phyloP scores from a whole-genome alignment of 2,888 invertebrate species.

The Ctenicera cuprea region DNA sequence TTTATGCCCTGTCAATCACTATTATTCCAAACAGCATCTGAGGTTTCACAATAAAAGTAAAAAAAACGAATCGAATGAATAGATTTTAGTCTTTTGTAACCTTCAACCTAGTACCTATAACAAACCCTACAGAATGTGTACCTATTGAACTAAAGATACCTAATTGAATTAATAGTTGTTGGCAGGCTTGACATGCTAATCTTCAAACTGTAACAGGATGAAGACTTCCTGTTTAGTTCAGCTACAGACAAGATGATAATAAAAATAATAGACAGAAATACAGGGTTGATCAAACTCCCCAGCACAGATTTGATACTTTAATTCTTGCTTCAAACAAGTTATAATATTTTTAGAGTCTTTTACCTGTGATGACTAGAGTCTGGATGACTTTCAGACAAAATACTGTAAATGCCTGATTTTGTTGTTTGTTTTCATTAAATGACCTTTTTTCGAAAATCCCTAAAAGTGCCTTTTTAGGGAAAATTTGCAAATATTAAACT shows the following conservation, averaged over 20 bases:
- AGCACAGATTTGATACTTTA: background rate
- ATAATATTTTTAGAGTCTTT: too few relatives aligned
- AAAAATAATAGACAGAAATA: too few relatives aligned
- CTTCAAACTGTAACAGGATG: slow-evolving; percentile 53
- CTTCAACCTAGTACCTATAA: too few relatives aligned
- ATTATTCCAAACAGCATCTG: background rate
- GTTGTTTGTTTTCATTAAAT: too few relatives aligned
- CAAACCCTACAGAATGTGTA: background rate
- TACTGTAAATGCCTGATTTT: too few relatives aligned
- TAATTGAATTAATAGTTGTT: slow-evolving; percentile 11
- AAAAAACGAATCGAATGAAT: background rate
- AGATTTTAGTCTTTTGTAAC: too few relatives aligned
- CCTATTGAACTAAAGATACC: background rate
- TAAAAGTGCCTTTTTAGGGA: too few relatives aligned
- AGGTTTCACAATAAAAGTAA: background rate
- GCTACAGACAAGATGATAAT: slow-evolving; percentile 29
- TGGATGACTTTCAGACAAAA: too few relatives aligned
- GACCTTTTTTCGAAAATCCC: too few relatives aligned
- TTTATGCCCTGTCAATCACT: slow-evolving; percentile 16
- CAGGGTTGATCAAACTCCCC: background rate
- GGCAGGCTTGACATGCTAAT: slow-evolving; percentile 22
- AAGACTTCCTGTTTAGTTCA: slow-evolving; percentile 55
- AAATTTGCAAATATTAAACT: too few relatives aligned
- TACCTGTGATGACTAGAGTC: too few relatives aligned
- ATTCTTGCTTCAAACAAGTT: too few relatives aligned